phyloP scores from a whole-genome alignment of 2,113 vertebrate genomes.

The Callipepla californica region DNA sequence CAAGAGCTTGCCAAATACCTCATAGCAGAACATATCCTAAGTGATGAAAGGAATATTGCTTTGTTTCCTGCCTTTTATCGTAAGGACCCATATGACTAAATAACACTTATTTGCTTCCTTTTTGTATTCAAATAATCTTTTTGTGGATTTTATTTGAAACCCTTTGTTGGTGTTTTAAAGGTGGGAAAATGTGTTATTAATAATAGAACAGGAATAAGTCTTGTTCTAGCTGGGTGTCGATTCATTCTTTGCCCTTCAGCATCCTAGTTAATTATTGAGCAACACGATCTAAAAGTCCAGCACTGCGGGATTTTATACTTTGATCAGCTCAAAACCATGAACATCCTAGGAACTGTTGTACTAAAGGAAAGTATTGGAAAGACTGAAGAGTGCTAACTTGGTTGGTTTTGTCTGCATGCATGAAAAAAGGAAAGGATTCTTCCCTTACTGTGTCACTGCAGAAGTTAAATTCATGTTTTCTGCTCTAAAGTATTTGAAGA shows the following conservation, averaged over 20 bases:
- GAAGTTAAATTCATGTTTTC: not conserved
- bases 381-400: not conserved
- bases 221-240: not conserved
- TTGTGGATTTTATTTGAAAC: not conserved
- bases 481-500: not conserved
- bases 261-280: not conserved
- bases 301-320: not conserved
- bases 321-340: not conserved
- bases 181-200: not conserved
- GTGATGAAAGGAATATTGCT: not conserved
- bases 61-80: not conserved
- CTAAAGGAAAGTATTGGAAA: not conserved
- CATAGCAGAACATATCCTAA: not conserved
- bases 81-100: not conserved
- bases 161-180: not conserved
- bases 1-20: conserved; percentile 3
- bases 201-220: not conserved
- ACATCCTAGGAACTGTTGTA: not conserved
- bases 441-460: fast-evolving
- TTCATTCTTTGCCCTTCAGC: not conserved
- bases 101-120: not conserved
- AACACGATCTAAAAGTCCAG: not conserved
- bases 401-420: not conserved
- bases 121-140: not conserved
- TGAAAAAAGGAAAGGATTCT: not conserved